Evolutionary conservation across 2,797 vertebrate genomes (phyloP), one percentile per base, ranked within the genome.

Genomic region (Hylomyscus alleni): DNA sequence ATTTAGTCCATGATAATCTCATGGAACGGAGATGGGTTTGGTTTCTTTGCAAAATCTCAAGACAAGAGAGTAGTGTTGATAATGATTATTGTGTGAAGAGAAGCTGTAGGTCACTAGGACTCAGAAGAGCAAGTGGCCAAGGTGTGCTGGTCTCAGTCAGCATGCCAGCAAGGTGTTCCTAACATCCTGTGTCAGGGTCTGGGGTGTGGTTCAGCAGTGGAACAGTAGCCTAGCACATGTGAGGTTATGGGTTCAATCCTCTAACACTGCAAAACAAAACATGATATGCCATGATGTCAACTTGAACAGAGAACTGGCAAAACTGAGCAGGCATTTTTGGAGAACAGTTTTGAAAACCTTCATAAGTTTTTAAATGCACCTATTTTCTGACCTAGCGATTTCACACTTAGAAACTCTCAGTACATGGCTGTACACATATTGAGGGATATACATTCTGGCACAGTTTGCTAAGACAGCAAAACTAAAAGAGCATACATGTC

Each of bases 21-120:
- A 58, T 4, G 24, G 47, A n/a, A 85, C 47, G 90, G 76, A 88
- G 13, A 5, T 52, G 7, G 52, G 17, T 90, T 88, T 69, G 91
- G 8, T 69, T 83, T 94, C 40, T 80, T 91, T 47, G 40, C n/a
- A 93, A 95, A 96, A 65, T 2, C 82, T 56, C 37, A 67, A 47
- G 78, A 44, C 19, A 31, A 87, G 75, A 90, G 13, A 93, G 52
- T 52, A 60, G 50, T 19, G 22, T 29, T 44, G 37, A 15, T 76
- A 31, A 26, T 60, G 37, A 29, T 84, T 58, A 20, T 12, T 22
- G 31, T 26, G 37, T 72, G 14, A 91, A 86, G 88, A 94, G 58
- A 60, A 89, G 11, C 52, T 84, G 14, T 12, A 44, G 13, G 24
- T 89, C 67, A 65, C 14, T 22, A 26, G 56, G 6, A 81, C 92